Evolutionary conservation across 1,140 invertebrate genomes (phyloP), one percentile per base, ranked within the genome.

Genomic region (Oppia nitens): DNA sequence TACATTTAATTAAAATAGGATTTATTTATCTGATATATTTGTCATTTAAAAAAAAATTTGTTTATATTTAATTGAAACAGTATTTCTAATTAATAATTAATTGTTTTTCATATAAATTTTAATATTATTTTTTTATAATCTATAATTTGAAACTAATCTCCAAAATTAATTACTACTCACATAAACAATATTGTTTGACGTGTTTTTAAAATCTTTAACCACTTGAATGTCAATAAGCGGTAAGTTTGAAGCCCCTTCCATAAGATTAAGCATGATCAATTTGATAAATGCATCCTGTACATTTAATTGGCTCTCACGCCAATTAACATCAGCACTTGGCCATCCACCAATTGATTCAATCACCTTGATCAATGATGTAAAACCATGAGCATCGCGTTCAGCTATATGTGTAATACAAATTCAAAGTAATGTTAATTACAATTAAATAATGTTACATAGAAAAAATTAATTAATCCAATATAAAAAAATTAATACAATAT

Each of bases 251-350:
- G n/a, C n/a, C n/a, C n/a, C n/a, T n/a, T n/a, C n/a, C n/a, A n/a
- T n/a, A 32, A 49, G 47, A 29, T 51, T 26, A 12, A 57, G n/a
- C 40, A 23, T 48, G 20, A 47, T 2, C 17, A 57, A 23, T 52
- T 9, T 3, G 14, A 57, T 14, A 40, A 48, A 49, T 27, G 56
- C 25, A 1, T 57, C 6, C 32, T 57, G 47, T 23, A 73, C 58
- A 57, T 64, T 60, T 59, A 52, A 66, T 79, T 78, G 1, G 74
- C 72, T 45, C 1, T 62, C 48, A 1, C 65, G 71, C 85, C 85
- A 89, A 53, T 76, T 75, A 0, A 81, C 83, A 63, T 84, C 80
- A 1, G 93, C 72, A 9, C 91, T 82, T 0, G 91, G 90, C 89
- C 88, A 94, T 4, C 88, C 88, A 17, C 89, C 90, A 3, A 94